These are phyloP conservation scores for Trematomus loennbergii DNA, from an alignment of 2,113 vertebrate species.

Conservation along the genomic window DNA sequence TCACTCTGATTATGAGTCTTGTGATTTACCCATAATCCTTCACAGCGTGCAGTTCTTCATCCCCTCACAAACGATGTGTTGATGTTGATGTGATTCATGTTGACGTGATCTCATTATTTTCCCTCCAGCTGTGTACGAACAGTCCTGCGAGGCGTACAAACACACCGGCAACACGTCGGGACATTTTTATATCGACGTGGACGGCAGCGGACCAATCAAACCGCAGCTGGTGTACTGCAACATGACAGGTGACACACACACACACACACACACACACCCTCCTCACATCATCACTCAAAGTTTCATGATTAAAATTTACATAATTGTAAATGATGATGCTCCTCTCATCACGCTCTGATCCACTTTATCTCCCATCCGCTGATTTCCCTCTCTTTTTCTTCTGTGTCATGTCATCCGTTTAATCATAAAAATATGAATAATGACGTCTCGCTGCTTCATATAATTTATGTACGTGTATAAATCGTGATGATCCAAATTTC, in stretches of 20 bases:
- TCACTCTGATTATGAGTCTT: background rate
- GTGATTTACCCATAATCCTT: constrained; percentile 14
- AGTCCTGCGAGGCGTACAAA: constrained; percentile 90
- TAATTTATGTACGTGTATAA: background rate
- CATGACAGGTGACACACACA: constrained; percentile 82
- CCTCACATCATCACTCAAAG: background rate
- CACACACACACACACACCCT: background rate
- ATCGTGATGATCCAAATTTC: background rate
- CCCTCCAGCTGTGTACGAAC: constrained; percentile 82
- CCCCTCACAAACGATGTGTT: constrained; percentile 60
- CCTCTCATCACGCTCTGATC: constrained; percentile 16
- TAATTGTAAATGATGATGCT: constrained; percentile 28
- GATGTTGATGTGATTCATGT: constrained; percentile 12
- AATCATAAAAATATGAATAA: constrained; percentile 18
- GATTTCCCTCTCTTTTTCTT: background rate
- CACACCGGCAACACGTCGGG: constrained; percentile 88
- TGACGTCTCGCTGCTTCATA: background rate
- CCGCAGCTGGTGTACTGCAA: constrained; percentile 90
- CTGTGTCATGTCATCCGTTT: constrained; percentile 10
- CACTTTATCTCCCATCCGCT: background rate
- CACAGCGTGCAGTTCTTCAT: background rate
- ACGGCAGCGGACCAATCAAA: constrained; percentile 88
- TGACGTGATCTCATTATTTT: constrained; percentile 33
- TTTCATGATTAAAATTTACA: constrained; percentile 23
- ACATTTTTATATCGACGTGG: constrained; percentile 89